Conservation (phyloP, 2,888 invertebrate species). For the Oconnorella tubifera region DNA sequence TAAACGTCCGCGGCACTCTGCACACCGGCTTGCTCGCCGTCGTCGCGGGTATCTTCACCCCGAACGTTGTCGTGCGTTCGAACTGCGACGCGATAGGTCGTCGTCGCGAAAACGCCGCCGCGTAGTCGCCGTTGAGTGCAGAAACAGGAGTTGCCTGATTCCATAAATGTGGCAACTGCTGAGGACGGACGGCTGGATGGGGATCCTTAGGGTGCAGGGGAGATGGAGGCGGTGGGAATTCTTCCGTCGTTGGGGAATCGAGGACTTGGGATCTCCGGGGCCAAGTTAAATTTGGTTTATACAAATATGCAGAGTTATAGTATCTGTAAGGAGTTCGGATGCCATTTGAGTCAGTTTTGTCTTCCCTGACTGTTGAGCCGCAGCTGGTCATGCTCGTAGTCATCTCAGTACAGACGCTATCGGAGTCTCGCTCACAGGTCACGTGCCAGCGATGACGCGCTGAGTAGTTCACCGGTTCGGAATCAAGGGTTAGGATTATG, state of each 20-base stretch:
- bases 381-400: not conserved
- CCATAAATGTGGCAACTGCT: not conserved
- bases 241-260: not conserved
- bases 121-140: conserved; percentile 2
- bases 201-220: not conserved
- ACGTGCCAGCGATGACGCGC: not conserved
- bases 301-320: not conserved
- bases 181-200: not conserved
- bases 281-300: not conserved
- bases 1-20: not conserved
- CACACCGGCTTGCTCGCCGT: not conserved
- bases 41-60: not conserved
- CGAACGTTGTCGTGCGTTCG: not conserved
- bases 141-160: not conserved
- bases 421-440: not conserved
- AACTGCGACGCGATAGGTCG: not conserved
- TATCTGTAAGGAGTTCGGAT: not conserved
- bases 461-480: not conserved
- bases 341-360: not conserved
- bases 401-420: not conserved
- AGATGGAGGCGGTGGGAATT: not conserved
- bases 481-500: not conserved
- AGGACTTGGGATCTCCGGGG: not conserved
- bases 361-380: not conserved
- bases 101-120: not conserved